These are phyloP conservation scores for Setipinna tenuifilis DNA, from an alignment of 2,797 vertebrate genomes.

Conservation along the genomic window DNA sequence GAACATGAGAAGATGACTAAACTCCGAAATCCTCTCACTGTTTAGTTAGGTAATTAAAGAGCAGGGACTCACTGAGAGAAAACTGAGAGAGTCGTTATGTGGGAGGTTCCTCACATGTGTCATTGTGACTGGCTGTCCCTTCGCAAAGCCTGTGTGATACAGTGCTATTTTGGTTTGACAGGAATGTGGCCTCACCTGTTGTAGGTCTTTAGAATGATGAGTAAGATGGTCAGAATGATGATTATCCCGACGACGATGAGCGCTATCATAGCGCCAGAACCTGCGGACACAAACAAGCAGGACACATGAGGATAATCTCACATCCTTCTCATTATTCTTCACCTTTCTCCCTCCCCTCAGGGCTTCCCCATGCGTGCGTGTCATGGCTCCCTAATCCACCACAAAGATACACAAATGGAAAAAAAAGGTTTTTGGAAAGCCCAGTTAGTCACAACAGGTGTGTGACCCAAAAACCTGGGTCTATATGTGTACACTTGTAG, in stretches of 20 bases:
- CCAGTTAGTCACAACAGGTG: no score
- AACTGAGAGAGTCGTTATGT: background rate
- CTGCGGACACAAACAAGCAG: conserved; percentile 63
- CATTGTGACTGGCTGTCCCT: background rate
- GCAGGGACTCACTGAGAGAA: background rate
- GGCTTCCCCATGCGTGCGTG: no score
- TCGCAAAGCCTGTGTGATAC: background rate
- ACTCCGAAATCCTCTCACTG: background rate
- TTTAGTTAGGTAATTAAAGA: background rate
- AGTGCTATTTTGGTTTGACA: conserved; percentile 24
- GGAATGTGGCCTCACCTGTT: conserved; percentile 85
- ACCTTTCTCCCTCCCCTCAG: no score
- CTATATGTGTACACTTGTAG: no score
- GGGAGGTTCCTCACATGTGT: background rate
- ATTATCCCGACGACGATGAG: conserved; percentile 89
- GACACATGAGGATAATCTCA: background rate
- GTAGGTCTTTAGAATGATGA: conserved; percentile 90
- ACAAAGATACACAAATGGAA: no score
- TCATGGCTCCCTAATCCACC: no score
- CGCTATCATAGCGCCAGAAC: conserved; percentile 94
- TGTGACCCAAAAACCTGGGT: no score
- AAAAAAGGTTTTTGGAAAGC: no score
- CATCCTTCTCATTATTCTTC: background rate
- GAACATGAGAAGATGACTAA: background rate
- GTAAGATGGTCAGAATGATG: conserved; percentile 84